These are phyloP conservation scores for Ceryle rudis DNA, from an alignment of 2,797 vertebrate species.

Conservation along the genomic window DNA sequence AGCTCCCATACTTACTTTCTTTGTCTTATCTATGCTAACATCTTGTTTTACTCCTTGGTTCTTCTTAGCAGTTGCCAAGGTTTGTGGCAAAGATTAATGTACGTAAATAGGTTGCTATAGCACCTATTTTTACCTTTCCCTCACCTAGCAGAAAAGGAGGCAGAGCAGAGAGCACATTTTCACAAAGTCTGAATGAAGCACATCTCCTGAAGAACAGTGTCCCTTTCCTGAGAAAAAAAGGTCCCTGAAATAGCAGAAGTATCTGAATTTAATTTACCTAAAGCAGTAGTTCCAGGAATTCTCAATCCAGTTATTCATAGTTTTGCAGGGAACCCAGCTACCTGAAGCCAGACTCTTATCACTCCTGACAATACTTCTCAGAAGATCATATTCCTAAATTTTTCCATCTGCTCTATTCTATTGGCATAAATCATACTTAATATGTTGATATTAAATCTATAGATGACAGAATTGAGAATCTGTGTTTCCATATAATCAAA, in stretches of 20 bases:
- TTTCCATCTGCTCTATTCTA: conserved; percentile 15
- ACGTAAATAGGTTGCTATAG: not conserved
- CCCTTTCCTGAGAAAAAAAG: not conserved
- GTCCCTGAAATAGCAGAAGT: not conserved
- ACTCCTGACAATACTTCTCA: not conserved
- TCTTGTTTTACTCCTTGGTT: not conserved
- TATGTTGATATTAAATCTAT: conserved; percentile 31
- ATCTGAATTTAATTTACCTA: not conserved
- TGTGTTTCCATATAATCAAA: conserved; percentile 57
- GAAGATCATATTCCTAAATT: not conserved
- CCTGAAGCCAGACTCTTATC: not conserved
- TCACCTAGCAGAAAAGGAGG: not conserved
- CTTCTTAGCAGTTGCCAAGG: not conserved
- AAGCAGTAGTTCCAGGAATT: not conserved
- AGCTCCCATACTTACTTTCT: not conserved
- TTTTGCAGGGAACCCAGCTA: not conserved
- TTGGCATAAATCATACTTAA: conserved; percentile 2
- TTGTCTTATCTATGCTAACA: not conserved
- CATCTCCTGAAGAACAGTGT: not conserved
- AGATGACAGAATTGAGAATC: not conserved
- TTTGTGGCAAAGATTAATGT: not conserved
- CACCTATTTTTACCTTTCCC: not conserved
- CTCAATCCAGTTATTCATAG: not conserved
- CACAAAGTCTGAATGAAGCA: not conserved
- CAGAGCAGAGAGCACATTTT: not conserved